Conservation (phyloP, 2,797 vertebrate genomes). For the Artibeus jamaicensis region DNA sequence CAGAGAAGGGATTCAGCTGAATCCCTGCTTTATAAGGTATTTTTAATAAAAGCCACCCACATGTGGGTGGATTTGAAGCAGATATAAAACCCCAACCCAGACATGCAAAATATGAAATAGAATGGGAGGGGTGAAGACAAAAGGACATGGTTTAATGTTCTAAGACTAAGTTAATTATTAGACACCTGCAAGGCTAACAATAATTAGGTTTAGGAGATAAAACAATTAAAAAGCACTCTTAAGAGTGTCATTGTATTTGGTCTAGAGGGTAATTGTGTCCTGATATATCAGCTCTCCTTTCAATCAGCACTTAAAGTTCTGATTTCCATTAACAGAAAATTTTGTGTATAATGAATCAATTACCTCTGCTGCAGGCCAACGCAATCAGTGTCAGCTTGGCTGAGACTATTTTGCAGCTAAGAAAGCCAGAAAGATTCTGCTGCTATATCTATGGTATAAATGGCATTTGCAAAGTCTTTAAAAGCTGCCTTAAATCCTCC, state of each 20-base stretch:
- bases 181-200: constrained; percentile 55
- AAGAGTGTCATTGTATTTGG: constrained; percentile 47
- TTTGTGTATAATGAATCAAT: constrained; percentile 41
- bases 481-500: constrained; percentile 27
- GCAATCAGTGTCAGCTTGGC: constrained; percentile 23
- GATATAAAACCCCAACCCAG: not conserved
- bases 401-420: constrained; percentile 43
- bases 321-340: constrained; percentile 46
- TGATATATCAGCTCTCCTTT: constrained; percentile 50
- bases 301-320: constrained; percentile 59
- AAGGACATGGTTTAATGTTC: constrained; percentile 50
- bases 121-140: constrained; percentile 52
- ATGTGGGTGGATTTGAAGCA: not conserved
- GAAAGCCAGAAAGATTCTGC: not conserved
- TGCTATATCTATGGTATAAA: not conserved
- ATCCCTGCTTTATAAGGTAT: not conserved
- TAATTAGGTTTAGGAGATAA: constrained; percentile 73
- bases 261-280: constrained; percentile 70
- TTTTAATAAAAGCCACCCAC: constrained; percentile 27
- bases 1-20: not conserved
- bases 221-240: constrained; percentile 65
- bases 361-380: not conserved
- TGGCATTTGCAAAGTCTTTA: constrained; percentile 19
- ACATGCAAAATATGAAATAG: constrained; percentile 58
- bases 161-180: constrained; percentile 68